These are phyloP conservation scores for Trichosurus vulpecula DNA, from an alignment of 2,797 vertebrate species.

Conservation along the genomic window DNA sequence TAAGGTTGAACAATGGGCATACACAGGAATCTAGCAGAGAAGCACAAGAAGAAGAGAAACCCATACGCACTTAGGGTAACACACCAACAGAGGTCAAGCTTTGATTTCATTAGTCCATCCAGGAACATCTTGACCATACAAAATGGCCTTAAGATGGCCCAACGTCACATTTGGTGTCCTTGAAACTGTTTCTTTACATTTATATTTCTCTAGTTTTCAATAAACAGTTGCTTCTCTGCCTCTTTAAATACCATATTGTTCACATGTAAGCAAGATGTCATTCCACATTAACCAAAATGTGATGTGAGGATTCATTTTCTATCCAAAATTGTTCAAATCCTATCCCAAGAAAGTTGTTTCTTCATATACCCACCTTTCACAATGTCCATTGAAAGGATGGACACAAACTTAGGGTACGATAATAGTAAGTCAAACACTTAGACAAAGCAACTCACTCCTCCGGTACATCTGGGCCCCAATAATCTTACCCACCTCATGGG, in stretches of 20 bases:
- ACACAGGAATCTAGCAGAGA: not conserved
- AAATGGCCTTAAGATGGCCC: not conserved
- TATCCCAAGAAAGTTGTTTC: not conserved
- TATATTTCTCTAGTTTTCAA: not conserved
- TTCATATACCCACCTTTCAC: not conserved
- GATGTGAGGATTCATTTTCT: not conserved
- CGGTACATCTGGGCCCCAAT: too few relatives aligned
- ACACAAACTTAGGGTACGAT: not conserved
- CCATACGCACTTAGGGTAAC: not conserved
- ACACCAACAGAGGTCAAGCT: too few relatives aligned
- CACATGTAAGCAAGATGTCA: not conserved
- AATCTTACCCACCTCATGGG: not conserved
- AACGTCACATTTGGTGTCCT: not conserved
- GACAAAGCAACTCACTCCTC: not conserved
- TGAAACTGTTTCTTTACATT: not conserved
- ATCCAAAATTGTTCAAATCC: not conserved
- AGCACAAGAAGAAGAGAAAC: too few relatives aligned
- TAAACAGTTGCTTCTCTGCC: not conserved
- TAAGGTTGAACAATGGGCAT: not conserved
- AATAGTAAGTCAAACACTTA: not conserved
- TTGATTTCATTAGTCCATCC: too few relatives aligned
- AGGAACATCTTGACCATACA: too few relatives aligned
- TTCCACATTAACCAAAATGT: not conserved
- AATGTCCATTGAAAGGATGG: not conserved
- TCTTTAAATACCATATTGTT: not conserved